Conservation (phyloP, 2,888 invertebrate species). For the Drosophila limbata region DNA sequence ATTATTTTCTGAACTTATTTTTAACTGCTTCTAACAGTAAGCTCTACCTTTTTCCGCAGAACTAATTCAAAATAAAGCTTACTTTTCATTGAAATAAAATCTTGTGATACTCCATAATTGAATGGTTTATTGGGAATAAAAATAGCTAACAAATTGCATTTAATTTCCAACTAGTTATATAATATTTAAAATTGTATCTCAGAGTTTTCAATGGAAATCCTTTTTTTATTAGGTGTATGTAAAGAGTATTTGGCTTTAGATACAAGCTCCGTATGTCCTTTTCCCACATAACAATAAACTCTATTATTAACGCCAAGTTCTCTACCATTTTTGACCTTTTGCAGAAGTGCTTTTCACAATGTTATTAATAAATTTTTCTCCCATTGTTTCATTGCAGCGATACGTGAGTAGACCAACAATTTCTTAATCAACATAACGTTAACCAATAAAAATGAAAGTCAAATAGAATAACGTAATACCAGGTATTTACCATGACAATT, state of each 20-base stretch:
- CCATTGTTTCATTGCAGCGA: conserved; percentile 72
- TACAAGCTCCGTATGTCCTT: too few species aligned
- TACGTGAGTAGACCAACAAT: conserved; percentile 72
- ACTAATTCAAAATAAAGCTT: not conserved
- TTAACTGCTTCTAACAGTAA: not conserved
- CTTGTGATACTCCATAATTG: too few species aligned
- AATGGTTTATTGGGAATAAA: not conserved
- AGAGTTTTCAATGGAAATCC: not conserved
- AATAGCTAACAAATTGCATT: not conserved
- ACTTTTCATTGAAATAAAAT: not conserved
- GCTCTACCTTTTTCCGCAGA: too few species aligned
- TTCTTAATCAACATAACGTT: conserved; percentile 23
- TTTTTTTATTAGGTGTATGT: not conserved
- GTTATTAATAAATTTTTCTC: conserved; percentile 10
- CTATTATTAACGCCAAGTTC: not conserved
- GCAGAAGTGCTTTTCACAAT: not conserved
- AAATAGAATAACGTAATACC: conserved; percentile 26
- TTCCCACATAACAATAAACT: not conserved
- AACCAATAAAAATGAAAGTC: conserved; percentile 16
- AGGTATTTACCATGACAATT: conserved; percentile 37
- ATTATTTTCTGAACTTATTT: not conserved
- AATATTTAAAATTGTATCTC: not conserved
- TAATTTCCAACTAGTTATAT: not conserved
- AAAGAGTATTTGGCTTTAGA: too few species aligned
- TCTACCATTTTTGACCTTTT: not conserved